Base-by-base conservation (phyloP, 2,113 vertebrate genomes). In the Hippocampus mohnikei region DNA sequence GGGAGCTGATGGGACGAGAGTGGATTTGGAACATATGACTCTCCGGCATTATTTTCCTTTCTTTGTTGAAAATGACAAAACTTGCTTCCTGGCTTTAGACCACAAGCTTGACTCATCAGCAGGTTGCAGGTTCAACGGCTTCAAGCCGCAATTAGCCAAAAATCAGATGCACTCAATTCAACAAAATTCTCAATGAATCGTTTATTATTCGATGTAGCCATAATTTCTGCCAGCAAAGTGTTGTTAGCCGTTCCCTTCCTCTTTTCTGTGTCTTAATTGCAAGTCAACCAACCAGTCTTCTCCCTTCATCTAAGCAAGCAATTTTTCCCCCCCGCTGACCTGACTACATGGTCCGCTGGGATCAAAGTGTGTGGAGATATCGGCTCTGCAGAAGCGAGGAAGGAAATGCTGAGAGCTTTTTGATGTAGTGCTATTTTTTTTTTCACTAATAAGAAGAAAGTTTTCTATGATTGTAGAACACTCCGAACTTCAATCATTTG, bases 401-500 rank as follows among this genome's bases (percentile, higher is more conserved):
- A 84, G 76, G 75, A 84, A 73, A 77, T 10, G 64, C 71, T 44
- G 41, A 71, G 55, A 67, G 78, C 71, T 79, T 81, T 88, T 81
- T 90, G 80, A 85, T 88, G 83, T 63, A 6, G 61, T 85, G 78
- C 71, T n/a, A 55, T 62, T 80, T 76, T 67, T 0, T 79, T 77
- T 77, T 66, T 63, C 64, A 44, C 87, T 88, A 89, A 88, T 85
- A 88, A 87, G 78, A 80, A 77, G 81, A 87, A 85, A 83, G 78
- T 83, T 83, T 79, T 87, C 63, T 83, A 71, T 87, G 78, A 88
- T 87, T 79, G 75, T 72, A 67, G 70, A 90, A 84, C 83, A 75
- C 81, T 87, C 76, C 75, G 67, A 86, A 77, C 71, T 73, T 80
- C 86, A 87, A 90, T 88, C 89, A 84, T 87, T 78, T 76, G 61